These are phyloP conservation scores for Percopsis transmontana DNA, from an alignment of 2,113 vertebrate genomes.

Conservation along the genomic window DNA sequence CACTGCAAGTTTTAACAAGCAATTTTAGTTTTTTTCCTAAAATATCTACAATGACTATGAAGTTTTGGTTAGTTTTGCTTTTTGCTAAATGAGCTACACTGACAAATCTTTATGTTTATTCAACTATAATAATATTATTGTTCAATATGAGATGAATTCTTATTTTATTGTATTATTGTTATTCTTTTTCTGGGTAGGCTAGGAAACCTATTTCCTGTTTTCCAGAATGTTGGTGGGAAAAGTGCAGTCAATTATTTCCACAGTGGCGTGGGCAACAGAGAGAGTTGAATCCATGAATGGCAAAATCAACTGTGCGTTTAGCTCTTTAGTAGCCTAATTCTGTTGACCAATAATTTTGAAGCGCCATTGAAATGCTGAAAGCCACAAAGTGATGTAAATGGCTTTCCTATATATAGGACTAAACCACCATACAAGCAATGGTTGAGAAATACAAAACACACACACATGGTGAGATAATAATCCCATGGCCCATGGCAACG, in stretches of 20 bases:
- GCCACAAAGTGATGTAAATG: not conserved
- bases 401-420: not conserved
- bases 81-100: no score
- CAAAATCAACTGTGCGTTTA: not conserved
- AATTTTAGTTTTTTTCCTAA: no score
- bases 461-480: not conserved
- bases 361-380: not conserved
- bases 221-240: constrained; percentile 22
- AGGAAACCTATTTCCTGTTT: constrained; percentile 51
- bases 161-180: no score
- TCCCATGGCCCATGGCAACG: no score
- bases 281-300: no score
- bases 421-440: constrained; percentile 3
- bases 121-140: no score
- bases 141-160: no score
- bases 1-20: no score
- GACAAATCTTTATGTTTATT: no score
- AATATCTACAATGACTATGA: no score
- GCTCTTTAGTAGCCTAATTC: constrained; percentile 2
- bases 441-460: not conserved
- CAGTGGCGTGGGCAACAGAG: constrained; percentile 18
- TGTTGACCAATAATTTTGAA: constrained; percentile 2
- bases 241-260: constrained; percentile 10
- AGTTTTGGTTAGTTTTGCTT: no score
- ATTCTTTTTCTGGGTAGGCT: not conserved